These are phyloP conservation scores for Macrotis lagotis DNA, from an alignment of 2,113 vertebrate genomes.

Conservation along the genomic window DNA sequence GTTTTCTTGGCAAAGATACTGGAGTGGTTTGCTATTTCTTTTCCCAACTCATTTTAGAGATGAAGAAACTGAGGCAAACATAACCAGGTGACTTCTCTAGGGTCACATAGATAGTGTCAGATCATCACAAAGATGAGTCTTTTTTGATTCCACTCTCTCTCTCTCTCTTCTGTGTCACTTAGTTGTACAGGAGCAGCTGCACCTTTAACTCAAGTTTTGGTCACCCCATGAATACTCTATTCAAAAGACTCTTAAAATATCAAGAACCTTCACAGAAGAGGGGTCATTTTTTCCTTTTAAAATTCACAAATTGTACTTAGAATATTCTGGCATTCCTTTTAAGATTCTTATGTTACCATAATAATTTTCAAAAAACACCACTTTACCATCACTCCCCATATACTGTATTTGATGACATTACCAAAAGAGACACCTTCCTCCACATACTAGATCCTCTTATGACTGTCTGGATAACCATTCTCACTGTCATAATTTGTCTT, in stretches of 20 bases:
- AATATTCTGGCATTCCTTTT: neutral
- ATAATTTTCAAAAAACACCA: too few relatives aligned
- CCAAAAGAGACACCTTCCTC: too few relatives aligned
- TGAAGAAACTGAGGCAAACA: too few relatives aligned
- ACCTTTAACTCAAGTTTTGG: too few relatives aligned
- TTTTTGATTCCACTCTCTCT: too few relatives aligned
- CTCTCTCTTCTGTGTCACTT: neutral
- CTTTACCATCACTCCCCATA: too few relatives aligned
- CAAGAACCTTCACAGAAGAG: neutral
- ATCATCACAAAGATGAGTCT: neutral
- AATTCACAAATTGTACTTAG: neutral
- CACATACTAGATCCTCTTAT: neutral
- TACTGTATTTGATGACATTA: too few relatives aligned
- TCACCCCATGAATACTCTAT: neutral
- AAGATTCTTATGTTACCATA: too few relatives aligned
- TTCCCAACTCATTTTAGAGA: too few relatives aligned
- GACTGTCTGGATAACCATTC: neutral
- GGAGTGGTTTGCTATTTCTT: too few relatives aligned
- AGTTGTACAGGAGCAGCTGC: too few relatives aligned
- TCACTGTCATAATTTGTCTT: neutral
- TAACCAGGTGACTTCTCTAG: neutral
- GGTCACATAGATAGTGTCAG: neutral
- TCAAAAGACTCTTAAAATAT: neutral
- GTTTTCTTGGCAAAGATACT: too few relatives aligned
- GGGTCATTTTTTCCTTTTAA: conserved; percentile 5